Evolutionary conservation across 2,797 vertebrate genomes (phyloP).

Genomic region (Sphenopsis melanotis): DNA sequence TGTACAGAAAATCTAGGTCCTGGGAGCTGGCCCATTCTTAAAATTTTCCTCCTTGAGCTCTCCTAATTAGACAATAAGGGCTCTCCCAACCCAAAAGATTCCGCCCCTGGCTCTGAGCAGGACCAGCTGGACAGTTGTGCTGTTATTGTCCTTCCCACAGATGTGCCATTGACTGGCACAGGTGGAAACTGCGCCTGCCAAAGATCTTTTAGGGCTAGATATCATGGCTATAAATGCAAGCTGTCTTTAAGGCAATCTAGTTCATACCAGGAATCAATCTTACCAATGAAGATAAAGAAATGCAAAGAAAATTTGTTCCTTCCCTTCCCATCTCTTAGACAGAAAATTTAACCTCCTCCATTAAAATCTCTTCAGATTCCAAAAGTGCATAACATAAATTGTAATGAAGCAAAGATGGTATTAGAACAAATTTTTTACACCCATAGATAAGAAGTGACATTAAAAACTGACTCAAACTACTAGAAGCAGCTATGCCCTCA

Average conservation of each 20-base stretch:
- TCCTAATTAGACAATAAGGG: not conserved
- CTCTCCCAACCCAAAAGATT: not conserved
- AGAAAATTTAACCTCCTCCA: not conserved
- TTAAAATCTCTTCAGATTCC: not conserved
- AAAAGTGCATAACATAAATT: not conserved
- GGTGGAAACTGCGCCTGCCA: not conserved
- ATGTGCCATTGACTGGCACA: not conserved
- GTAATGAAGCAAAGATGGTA: not conserved
- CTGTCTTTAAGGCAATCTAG: not conserved
- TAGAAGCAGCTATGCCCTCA: not conserved
- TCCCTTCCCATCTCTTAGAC: not conserved
- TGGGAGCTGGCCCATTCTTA: not conserved
- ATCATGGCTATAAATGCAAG: not conserved
- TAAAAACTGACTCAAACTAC: not conserved
- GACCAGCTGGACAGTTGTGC: not conserved
- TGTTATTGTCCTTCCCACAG: not conserved
- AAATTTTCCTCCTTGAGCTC: not conserved
- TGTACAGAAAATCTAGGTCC: not conserved
- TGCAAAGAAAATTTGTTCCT: not conserved
- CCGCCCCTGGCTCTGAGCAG: not conserved
- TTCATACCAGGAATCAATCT: not conserved
- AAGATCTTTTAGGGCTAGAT: not conserved
- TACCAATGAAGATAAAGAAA: not conserved
- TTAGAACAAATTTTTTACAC: not conserved
- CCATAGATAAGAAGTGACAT: accelerated